These are phyloP conservation scores for Molossus molossus DNA, from an alignment of 2,797 vertebrate species.

Conservation along the genomic window DNA sequence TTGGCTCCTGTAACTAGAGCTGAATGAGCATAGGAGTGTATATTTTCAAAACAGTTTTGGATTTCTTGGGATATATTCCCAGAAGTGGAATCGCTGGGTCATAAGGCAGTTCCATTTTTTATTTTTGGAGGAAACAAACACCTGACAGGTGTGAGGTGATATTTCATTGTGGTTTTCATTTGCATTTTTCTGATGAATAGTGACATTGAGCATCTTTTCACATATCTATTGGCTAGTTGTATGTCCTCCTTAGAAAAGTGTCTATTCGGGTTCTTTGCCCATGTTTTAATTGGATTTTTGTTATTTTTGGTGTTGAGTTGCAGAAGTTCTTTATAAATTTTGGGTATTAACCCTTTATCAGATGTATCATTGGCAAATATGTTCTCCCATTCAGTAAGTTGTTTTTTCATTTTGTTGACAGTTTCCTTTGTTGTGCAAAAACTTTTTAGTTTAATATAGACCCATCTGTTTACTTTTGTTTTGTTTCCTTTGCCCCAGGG, in stretches of 20 bases:
- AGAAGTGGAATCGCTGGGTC: not conserved
- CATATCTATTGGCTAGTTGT: not conserved
- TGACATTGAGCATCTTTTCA: not conserved
- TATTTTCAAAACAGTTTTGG: not conserved
- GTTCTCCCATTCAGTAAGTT: not conserved
- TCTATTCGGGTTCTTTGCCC: not conserved
- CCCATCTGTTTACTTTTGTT: not conserved
- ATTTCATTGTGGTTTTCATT: not conserved
- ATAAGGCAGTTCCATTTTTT: not conserved
- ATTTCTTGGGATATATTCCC: not conserved
- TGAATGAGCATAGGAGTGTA: not conserved
- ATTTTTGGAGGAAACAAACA: not conserved
- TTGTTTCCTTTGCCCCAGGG: not conserved
- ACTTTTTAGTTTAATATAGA: not conserved
- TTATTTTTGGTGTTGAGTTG: not conserved
- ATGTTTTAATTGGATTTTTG: not conserved
- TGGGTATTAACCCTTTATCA: not conserved
- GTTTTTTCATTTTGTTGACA: not conserved
- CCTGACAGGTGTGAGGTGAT: not conserved
- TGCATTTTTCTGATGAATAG: not conserved
- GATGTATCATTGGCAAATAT: not conserved
- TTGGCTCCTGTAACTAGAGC: not conserved
- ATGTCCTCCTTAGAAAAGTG: not conserved
- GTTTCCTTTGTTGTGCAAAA: not conserved
- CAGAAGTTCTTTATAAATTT: not conserved